Base-by-base conservation (phyloP, 2,113 vertebrate genomes). In the Lasiurus borealis region DNA sequence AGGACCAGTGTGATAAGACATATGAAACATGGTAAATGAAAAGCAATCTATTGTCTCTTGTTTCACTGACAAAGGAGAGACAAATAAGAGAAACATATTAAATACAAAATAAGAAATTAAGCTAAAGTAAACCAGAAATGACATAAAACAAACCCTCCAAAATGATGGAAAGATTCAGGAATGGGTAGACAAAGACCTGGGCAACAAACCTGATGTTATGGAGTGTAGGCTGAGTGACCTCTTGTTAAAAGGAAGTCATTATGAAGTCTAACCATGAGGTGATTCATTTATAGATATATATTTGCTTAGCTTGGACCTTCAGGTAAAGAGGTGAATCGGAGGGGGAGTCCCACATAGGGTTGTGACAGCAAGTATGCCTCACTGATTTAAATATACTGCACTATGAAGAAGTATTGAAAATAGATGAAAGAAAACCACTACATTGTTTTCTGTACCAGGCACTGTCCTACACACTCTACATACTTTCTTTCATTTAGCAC, bases 221-320 rank as follows among this genome's bases (percentile, higher is more conserved):
- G 29, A 54, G 57, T 18, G 29, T 82, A 62, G 34, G 66, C 25
- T 68, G 46, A 81, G 68, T 21, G 6, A 82, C 40, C 21, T 44
- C 13, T 14, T 8, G 40, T 31, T 27, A 73, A 77, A 91, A 93
- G 66, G 68, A 77, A 82, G n/a, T 46, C 50, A 57, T 46, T 77
- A 27, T n/a, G 6, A 80, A 87, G 57, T 75, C 34, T 64, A 90
- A 85, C 48, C 52, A 76, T 2, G 19, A 44, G 9, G 4, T 21
- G 48, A 68, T 86, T 83, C 68, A 83, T 50, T 91, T 85, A 72
- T 1, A 78, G 91, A 91, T 5, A 54, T 7, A 1, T 34, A 89
- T 78, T 88, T 89, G 68, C 88, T 93, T 86, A 86, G 34, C 46
- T n/a, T 23, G 73, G n/a, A 88, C 16, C 92, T 95, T 82, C 46